These are phyloP conservation scores for Drosophila nr. medialis DNA, from an alignment of 2,888 invertebrate species.

Conservation along the genomic window DNA sequence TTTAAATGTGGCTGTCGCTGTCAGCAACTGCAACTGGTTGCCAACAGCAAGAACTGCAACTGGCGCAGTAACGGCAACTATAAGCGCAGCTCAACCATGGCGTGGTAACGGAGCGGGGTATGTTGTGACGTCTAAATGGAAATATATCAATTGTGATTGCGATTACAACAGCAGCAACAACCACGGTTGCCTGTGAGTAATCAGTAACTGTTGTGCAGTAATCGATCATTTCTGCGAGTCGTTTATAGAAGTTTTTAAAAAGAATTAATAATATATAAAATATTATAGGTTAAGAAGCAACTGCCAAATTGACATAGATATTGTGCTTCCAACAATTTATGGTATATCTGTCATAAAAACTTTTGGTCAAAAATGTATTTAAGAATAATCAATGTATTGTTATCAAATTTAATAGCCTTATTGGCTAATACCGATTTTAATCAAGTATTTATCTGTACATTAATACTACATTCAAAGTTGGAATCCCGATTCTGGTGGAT, in stretches of 20 bases:
- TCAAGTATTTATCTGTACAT: background rate
- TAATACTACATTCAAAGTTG: too few relatives aligned
- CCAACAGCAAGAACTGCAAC: constrained; percentile 44
- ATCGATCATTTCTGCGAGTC: constrained; percentile 6
- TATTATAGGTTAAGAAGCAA: too few relatives aligned
- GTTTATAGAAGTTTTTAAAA: too few relatives aligned
- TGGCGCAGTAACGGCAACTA: constrained; percentile 18
- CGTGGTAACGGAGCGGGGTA: constrained; percentile 46
- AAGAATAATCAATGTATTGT: background rate
- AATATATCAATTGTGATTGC: constrained; percentile 50
- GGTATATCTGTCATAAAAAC: too few relatives aligned
- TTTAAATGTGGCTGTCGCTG: constrained; percentile 76
- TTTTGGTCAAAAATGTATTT: too few relatives aligned
- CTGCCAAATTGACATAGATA: too few relatives aligned
- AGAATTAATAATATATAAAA: background rate
- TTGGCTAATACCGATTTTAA: background rate
- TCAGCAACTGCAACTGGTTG: constrained; percentile 52
- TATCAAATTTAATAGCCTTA: background rate
- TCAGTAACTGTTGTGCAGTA: constrained; percentile 2
- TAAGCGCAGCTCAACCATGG: constrained; percentile 58
- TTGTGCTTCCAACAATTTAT: too few relatives aligned
- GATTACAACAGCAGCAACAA: constrained; percentile 7
- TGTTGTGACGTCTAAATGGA: constrained; percentile 66
- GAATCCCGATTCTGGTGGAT: too few relatives aligned
- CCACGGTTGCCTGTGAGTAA: constrained; percentile 7